Evolutionary conservation across 2,888 invertebrate species (phyloP), one percentile per base, ranked within the genome.

Genomic region (Copidosoma aretas): DNA sequence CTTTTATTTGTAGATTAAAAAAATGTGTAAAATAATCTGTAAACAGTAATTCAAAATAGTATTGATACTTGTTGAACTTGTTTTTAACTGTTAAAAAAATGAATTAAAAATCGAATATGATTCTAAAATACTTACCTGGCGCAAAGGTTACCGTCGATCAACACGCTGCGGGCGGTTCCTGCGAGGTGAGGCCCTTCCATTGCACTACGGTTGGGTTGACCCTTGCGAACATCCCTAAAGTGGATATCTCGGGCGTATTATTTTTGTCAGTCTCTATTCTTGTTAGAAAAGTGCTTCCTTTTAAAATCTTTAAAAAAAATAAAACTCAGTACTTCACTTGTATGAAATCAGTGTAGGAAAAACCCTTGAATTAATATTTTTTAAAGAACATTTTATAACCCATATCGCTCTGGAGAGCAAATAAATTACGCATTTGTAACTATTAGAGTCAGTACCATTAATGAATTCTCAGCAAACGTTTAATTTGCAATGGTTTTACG

Each of bases 201-300:
- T n/a, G n/a, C n/a, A n/a, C n/a, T n/a, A n/a, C n/a, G n/a, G n/a
- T n/a, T n/a, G n/a, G n/a, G n/a, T n/a, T n/a, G n/a, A n/a, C n/a
- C n/a, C n/a, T n/a, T n/a, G n/a, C n/a, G n/a, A n/a, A n/a, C n/a
- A n/a, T n/a, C n/a, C n/a, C n/a, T n/a, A n/a, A n/a, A n/a, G n/a
- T n/a, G n/a, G n/a, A n/a, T n/a, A n/a, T n/a, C n/a, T n/a, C n/a
- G n/a, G n/a, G n/a, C n/a, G n/a, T n/a, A n/a, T n/a, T n/a, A n/a
- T n/a, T n/a, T n/a, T n/a, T n/a, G n/a, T n/a, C n/a, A n/a, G n/a
- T n/a, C n/a, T n/a, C n/a, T n/a, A n/a, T n/a, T n/a, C n/a, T n/a
- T n/a, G n/a, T n/a, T n/a, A 71, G 41, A 67, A 66, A 60, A 64
- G 71, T 68, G 71, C 71, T 71, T 71, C 71, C 71, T 71, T 71